Percentiles rank a stretch among this genome's conserved stretches.
Conservation (phyloP, 2,888 invertebrate species). For the Drosophila leonis region DNA sequence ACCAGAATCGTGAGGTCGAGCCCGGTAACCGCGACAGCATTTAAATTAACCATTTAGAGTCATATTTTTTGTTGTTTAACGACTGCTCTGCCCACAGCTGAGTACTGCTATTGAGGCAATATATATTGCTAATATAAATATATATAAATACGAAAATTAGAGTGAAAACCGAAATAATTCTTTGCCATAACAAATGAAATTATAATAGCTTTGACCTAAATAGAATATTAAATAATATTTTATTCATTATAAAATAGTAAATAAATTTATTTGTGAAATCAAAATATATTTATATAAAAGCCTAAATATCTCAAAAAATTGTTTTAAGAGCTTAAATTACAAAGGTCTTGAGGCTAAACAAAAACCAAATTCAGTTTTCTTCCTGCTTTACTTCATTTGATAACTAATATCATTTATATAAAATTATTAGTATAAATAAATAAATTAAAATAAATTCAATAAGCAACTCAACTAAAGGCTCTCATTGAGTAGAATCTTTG, state of each 20-base stretch:
- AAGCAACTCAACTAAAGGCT: too few species aligned
- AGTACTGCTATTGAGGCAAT: neutral
- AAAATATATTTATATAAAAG: too few species aligned
- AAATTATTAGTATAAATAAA: neutral
- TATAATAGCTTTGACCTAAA: neutral
- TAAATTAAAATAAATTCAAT: neutral
- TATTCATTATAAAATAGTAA: neutral
- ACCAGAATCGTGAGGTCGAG: neutral
- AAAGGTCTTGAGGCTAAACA: too few species aligned
- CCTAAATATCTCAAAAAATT: too few species aligned
- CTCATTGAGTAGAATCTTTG: neutral
- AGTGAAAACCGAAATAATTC: neutral
- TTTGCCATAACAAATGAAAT: neutral
- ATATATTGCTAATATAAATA: slow-evolving; percentile 2
- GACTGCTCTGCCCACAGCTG: neutral
- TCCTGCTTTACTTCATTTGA: too few species aligned
- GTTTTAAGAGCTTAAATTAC: too few species aligned
- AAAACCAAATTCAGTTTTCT: too few species aligned
- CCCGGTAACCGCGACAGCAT: slow-evolving; percentile 34
- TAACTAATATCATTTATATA: too few species aligned
- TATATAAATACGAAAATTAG: neutral
- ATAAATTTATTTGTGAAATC: too few species aligned
- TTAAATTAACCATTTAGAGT: slow-evolving; percentile 57
- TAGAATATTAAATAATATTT: neutral
- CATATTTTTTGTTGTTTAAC: slow-evolving; percentile 35